These are phyloP conservation scores for Teinopalpus imperialis DNA, from an alignment of 2,888 invertebrate species.

Conservation along the genomic window DNA sequence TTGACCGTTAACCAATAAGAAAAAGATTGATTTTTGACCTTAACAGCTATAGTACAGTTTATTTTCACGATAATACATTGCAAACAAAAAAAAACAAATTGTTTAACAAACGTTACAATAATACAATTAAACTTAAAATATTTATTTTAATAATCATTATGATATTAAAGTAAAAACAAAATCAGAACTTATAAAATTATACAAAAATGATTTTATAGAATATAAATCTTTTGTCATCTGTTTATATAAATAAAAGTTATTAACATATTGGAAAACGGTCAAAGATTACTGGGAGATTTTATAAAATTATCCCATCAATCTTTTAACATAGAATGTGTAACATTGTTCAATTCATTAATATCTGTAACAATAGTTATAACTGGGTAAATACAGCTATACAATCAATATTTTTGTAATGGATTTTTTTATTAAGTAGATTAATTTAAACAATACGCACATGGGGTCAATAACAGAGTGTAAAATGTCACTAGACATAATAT, in stretches of 20 bases:
- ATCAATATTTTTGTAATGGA: conserved; percentile 3
- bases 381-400: conserved; percentile 6
- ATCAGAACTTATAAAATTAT: too few relatives aligned
- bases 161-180: too few relatives aligned
- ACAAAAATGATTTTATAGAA: too few relatives aligned
- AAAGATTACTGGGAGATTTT: conserved; percentile 1
- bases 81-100: too few relatives aligned
- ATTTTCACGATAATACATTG: too few relatives aligned
- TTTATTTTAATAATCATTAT: too few relatives aligned
- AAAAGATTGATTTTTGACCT: background rate
- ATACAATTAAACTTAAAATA: too few relatives aligned
- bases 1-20: conserved; percentile 27
- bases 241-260: background rate
- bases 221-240: background rate
- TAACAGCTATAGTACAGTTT: background rate
- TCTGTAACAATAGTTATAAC: conserved; percentile 3
- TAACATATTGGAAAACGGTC: conserved; percentile 8
- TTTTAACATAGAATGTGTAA: background rate
- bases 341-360: background rate
- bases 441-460: conserved; percentile 11
- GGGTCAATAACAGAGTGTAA: conserved; percentile 8
- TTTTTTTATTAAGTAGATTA: conserved; percentile 19
- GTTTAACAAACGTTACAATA: too few relatives aligned
- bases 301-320: background rate
- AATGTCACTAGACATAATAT: conserved; percentile 18